phyloP scores from a whole-genome alignment of 2,888 invertebrate species.

The Chrysolina americana region DNA sequence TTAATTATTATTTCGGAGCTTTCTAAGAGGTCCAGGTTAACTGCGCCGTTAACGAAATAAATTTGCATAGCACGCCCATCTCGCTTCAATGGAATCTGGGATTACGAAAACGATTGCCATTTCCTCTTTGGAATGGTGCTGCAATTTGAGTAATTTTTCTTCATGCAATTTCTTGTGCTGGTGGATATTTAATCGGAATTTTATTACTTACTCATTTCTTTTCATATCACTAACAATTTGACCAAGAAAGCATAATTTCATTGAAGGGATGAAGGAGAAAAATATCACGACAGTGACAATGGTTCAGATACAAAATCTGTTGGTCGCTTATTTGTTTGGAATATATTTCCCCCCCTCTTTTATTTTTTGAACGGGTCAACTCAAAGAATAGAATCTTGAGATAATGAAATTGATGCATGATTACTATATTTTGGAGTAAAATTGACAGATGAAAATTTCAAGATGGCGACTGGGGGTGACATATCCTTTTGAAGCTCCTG shows the following conservation, averaged over 20 bases:
- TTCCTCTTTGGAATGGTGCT: neutral
- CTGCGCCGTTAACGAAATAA: slow-evolving; percentile 30
- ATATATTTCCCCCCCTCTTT: too few relatives aligned
- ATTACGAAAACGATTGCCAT: slow-evolving; percentile 23
- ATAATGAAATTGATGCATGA: too few relatives aligned
- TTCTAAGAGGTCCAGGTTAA: slow-evolving; percentile 36
- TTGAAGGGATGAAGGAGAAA: neutral
- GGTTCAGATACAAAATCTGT: too few relatives aligned
- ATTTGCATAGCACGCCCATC: slow-evolving; percentile 32
- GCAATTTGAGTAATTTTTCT: neutral
- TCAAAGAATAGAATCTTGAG: too few relatives aligned
- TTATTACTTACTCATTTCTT: neutral
- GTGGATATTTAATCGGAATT: neutral
- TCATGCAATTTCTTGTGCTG: neutral
- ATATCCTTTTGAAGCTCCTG: too few relatives aligned
- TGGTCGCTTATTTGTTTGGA: too few relatives aligned
- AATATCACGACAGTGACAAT: neutral
- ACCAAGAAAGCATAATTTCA: too few relatives aligned
- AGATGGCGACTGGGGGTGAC: too few relatives aligned
- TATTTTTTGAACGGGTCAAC: too few relatives aligned
- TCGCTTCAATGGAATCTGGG: slow-evolving; percentile 23
- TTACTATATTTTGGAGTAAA: too few relatives aligned
- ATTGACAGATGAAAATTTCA: too few relatives aligned
- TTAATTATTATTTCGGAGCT: slow-evolving; percentile 34
- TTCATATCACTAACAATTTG: too few relatives aligned